Base-by-base conservation (phyloP, 1,140 invertebrate species). In the Neodiprion lecontei region DNA sequence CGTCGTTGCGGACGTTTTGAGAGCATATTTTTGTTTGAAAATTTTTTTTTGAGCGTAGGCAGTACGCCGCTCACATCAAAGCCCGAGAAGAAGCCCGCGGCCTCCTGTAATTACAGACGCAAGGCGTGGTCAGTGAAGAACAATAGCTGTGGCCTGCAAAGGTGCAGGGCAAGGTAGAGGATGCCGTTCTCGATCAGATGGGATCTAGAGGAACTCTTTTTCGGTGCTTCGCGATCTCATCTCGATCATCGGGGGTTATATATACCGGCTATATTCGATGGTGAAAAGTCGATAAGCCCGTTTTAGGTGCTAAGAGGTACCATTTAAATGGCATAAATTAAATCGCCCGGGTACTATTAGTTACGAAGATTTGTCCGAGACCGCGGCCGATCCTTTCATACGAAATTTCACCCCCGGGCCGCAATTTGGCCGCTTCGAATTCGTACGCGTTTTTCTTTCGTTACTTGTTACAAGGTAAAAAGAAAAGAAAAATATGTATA, bases 21-120 rank as follows among this genome's bases (percentile, higher is more conserved):
- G 28, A 40, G 28, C 2, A 40, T 40, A 40, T 40, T 40, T 40
- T 40, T 40, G 28, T 40, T 40, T 40, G 28, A 40, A 40, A 40
- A 40, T 40, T 40, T 40, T 40, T 14, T 61, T 61, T 61, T 61
- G 0, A 61, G 53, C 53, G 5, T 61, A 61, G 53, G 53, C n/a
- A 61, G 53, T 61, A 61, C 53, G 53, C 23, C 81, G 81, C 82
- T 76, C 77, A 81, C 85, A 87, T 88, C 86, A 88, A 87, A 88
- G 86, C 53, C 53, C 53, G 53, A 61, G n/a, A 17, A 61, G 53
- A 17, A 61, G 53, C 53, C 53, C 53, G 53, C 53, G 53, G 85
- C 83, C 81, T 87, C 83, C 87, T 86, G 84, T 88, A 88, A 88
- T 88, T 88, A 88, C 87, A 86, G 87, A 84, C 86, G 86, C 84